Evolutionary conservation across 2,113 vertebrate genomes (phyloP).

Genomic region (Murina feae): DNA sequence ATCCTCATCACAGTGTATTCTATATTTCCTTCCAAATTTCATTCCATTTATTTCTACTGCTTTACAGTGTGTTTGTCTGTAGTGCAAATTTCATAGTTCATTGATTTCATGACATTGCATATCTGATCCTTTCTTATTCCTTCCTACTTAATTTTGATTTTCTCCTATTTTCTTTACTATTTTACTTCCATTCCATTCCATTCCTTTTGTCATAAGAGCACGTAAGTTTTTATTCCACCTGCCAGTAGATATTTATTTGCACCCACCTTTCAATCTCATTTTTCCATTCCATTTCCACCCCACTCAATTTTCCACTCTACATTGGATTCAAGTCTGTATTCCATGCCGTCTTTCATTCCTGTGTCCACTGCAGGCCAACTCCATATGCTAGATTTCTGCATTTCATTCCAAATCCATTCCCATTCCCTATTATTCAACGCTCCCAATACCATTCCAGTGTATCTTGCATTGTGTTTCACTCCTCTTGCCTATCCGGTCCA

Average conservation of each 20-base stretch:
- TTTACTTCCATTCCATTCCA: not conserved
- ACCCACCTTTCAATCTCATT: not conserved
- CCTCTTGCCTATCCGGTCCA: not conserved
- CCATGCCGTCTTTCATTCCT: not conserved
- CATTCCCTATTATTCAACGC: not conserved
- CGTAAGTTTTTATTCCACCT: not conserved
- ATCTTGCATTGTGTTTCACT: not conserved
- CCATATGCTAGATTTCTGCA: not conserved
- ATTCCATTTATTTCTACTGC: not conserved
- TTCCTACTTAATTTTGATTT: not conserved
- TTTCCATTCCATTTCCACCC: not conserved
- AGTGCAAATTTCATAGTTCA: not conserved
- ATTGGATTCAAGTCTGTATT: not conserved
- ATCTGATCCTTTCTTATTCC: not conserved
- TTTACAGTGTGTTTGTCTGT: not conserved
- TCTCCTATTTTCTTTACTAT: not conserved
- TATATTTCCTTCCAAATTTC: not conserved
- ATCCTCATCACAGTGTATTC: not conserved
- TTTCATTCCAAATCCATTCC: not conserved
- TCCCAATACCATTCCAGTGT: not conserved
- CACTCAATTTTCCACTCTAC: not conserved
- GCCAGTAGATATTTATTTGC: not conserved
- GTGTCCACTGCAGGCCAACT: not conserved
- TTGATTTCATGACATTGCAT: not conserved
- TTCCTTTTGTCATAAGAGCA: too few species aligned